Evolutionary conservation across 2,888 invertebrate genomes (phyloP), one percentile per base, ranked within the genome.

Genomic region (Spisula solida): DNA sequence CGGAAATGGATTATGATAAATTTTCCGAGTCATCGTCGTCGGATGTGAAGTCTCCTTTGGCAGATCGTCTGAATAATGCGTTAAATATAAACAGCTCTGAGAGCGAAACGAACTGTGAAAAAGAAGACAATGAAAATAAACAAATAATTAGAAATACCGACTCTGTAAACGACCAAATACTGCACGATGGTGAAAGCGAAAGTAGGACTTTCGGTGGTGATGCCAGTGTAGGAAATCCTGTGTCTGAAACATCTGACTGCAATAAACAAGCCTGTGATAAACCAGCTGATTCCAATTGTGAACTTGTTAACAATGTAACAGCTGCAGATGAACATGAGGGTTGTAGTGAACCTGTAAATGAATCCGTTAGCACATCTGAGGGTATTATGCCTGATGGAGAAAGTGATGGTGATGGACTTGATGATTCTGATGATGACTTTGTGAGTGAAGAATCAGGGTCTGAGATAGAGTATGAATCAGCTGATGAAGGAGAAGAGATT

Each of bases 401-500:
- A 12, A 41, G 18, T 56, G 81, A 82, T 41, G 41, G 79, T 1
- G 56, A 41, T 0, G 56, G 25, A 34, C 20, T 18, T 55, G 86
- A 81, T 81, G 60, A 82, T 82, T 47, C 80, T 14, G 80, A 48
- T 80, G 80, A 18, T 0, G 80, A 75, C 16, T 75, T 18, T 75
- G 75, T 31, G 18, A 92, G 91, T 81, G 91, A 89, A 41, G 88
- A 86, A 16, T 92, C 92, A 12, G 91, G 84, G 14, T 86, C 89
- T 12, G 92, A 91, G 6, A 86, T 80, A 47, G 92, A 91, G 55
- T 92, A 91, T 82, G 91, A 92, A 80, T 92, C 92, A 10, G 91
- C 92, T 4, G 91, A 91, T 51, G 92, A 93, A 79, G 93, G 93
- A 34, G 94, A 94, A 83, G 93, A 92, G 47, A 82, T 87, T 20